Base-by-base conservation (phyloP, 2,888 invertebrate genomes). In the Malacosoma neustria region DNA sequence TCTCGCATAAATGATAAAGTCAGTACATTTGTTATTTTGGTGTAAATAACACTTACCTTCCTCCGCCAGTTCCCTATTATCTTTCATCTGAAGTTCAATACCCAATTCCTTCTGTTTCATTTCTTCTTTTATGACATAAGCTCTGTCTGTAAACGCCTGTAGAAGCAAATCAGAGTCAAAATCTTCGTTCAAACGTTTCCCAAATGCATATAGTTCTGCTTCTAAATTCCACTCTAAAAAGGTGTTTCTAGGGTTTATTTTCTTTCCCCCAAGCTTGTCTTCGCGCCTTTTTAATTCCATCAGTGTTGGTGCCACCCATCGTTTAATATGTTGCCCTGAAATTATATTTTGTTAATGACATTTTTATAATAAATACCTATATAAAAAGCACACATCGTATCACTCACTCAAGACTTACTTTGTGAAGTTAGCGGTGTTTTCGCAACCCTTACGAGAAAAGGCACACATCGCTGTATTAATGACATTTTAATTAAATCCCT, bases 151-250 rank as follows among this genome's bases (percentile, higher is more conserved):
- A 40, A 98, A 91, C 1, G 97, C 96, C 56, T 88, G 88, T 37
- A 91, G 87, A 14, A 98, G 72, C 11, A 92, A 67, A 12, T 89
- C 81, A 0, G 87, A 73, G 41, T 94, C 87, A 58, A 98, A 95
- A 3, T 93, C 89, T 81, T 98, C 98, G 13, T 92, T 90, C 11
- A 98, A 77, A 14, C 98, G 87, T 59, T 92, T 91, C 6, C 92
- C 92, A 84, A 98, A 98, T 0, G 97, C 94, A 77, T 87, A 97
- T 2, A 98, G 46, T 79, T 98, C 97, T 0, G 95, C 90, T 52
- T 92, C 90, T 52, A 94, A 90, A 64, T 96, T 97, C 97, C 97
- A 96, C 58, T 93, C 94, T n/a, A 92, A 51, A 60, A 87, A 93
- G 5, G 87, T 85, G 14, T 90, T 91, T 44, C 95, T 51, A 47